Conservation (phyloP, 2,888 invertebrate genomes). For the Apamea monoglypha region DNA sequence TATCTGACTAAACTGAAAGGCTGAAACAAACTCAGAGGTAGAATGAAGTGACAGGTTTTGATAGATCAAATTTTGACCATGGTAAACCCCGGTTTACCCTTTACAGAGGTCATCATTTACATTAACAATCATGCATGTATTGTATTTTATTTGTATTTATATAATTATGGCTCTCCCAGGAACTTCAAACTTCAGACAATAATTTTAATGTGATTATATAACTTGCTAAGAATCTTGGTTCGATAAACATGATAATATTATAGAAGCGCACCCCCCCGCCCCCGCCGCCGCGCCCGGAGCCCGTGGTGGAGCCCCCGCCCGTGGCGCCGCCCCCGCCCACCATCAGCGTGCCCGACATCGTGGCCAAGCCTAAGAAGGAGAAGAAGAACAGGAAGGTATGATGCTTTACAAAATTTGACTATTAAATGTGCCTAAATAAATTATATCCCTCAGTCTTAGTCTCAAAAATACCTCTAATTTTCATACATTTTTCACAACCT, state of each 20-base stretch:
- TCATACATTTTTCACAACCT: not conserved
- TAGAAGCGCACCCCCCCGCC: conserved; percentile 77
- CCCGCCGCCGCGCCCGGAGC: conserved; percentile 67
- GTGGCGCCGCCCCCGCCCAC: conserved; percentile 72
- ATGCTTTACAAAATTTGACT: not conserved
- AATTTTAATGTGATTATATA: not conserved
- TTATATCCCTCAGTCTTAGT: not conserved
- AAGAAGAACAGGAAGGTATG: conserved; percentile 86
- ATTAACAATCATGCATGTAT: not conserved
- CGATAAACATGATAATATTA: not conserved
- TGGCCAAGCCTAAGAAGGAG: conserved; percentile 84
- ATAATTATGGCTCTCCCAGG: not conserved
- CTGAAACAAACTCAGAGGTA: not conserved
- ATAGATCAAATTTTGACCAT: not conserved
- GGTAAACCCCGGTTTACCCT: not conserved
- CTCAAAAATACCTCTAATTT: not conserved
- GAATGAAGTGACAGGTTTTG: not conserved
- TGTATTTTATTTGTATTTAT: not conserved
- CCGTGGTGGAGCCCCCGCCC: conserved; percentile 72
- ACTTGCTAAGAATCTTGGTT: not conserved
- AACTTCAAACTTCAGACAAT: not conserved
- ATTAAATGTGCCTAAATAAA: not conserved
- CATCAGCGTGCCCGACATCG: conserved; percentile 61
- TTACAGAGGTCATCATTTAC: not conserved
- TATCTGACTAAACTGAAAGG: not conserved